Evolutionary conservation across 2,113 vertebrate species (phyloP), one percentile per base, ranked within the genome.

Genomic region (Danio rerio): DNA sequence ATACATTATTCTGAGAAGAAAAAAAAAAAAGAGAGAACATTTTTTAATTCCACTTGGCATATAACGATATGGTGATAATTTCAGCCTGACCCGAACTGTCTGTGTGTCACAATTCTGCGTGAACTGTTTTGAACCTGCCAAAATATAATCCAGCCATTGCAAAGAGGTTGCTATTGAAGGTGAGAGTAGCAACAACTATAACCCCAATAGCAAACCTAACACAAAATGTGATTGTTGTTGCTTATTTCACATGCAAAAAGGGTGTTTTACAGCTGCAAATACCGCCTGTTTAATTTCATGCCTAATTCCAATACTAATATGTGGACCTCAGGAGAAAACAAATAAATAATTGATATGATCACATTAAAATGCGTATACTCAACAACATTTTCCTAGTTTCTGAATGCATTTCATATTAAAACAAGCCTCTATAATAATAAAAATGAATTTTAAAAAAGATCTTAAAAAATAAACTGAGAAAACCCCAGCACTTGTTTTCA

Each of bases 111-210:
- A 69, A 43, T 16, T 43, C 40, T 2, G 31, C 16, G 40, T 43
- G 15, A 7, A 43, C 7, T 74, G 50, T 56, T 74, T 56, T 56
- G 16, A 74, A 74, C 52, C 71, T 42, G 71, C 21, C 71, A 74
- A 9, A 74, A 56, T 43, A 2, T 11, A 76, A 61, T 20, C 11
- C 73, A 47, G 55, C 7, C 18, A 18, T 75, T 21, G 42, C 42
- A 58, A 20, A 59, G n/a, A 53, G 15, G 5, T 40, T 55, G 70
- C 12, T 40, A 73, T 53, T 55, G 40, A 75, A 59, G 40, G 71
- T 69, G 43, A 47, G 13, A 9, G 21, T 8, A 42, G 47, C 49
- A 50, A 15, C 20, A 71, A 71, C 12, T 71, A 40, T 52, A 71
- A 21, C 40, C 70, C 70, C 8, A 31, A 52, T 3, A 53, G 18